Base-by-base conservation (phyloP, 2,797 vertebrate species). In the Thaleichthys pacificus region DNA sequence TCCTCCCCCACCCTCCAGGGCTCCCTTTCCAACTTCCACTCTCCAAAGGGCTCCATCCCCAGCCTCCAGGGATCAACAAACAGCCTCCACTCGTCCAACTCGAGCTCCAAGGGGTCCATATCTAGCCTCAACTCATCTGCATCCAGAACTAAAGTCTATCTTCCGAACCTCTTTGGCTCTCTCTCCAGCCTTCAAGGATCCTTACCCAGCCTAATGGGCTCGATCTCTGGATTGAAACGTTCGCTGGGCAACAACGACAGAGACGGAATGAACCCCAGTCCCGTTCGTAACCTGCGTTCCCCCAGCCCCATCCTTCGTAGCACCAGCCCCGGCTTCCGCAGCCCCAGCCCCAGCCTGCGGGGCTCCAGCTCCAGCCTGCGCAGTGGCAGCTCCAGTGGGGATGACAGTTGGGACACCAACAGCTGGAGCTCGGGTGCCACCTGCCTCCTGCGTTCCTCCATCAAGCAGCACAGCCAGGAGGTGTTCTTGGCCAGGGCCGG, bases 351-450 rank as follows among this genome's bases (percentile, higher is more conserved):
- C 17, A 85, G 81, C 68, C 77, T 84, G 47, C 83, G 7, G 19
- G 80, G 72, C 28, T 68, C 71, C 63, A 74, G 68, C 60, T 72
- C 78, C 49, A 78, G 79, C 66, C 49, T 70, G 11, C 68, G 70
- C 35, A 90, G 86, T 14, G 77, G 77, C 57, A 91, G 89, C 80
- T 92, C 89, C 21, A 93, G 89, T 57, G 92, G 92, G 71, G 91
- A 89, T 49, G 77, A 93, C 78, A 93, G 93, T 77, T 94, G 91
- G 91, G 92, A 94, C 76, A 93, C 93, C 38, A 94, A 92, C 21
- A 93, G 90, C 26, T 72, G 92, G 89, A 91, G 92, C 82, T 94
- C 93, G n/a, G 82, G 92, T 66, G 90, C 89, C 56, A 94, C 93
- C 26, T 94, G 93, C 75, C 86, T 94, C 3, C 77, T 91, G 42